phyloP scores from a whole-genome alignment of 2,797 vertebrate genomes.

The Psittacula derbiana region DNA sequence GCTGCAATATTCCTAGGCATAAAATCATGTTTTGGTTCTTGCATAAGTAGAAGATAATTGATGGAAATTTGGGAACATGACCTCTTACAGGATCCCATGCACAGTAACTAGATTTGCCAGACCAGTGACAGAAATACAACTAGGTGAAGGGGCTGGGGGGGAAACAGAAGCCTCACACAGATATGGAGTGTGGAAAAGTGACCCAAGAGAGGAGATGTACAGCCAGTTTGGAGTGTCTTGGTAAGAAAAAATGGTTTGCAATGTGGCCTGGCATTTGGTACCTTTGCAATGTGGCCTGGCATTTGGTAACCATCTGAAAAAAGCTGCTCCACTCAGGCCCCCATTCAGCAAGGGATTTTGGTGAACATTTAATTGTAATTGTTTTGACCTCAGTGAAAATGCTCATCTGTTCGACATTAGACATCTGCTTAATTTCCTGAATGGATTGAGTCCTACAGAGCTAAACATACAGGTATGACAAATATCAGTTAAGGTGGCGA shows the following conservation, averaged over 20 bases:
- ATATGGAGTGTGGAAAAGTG: not conserved
- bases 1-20: not conserved
- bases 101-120: not conserved
- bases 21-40: not conserved
- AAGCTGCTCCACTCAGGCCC: not conserved
- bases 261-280: not conserved
- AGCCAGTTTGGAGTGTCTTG: not conserved
- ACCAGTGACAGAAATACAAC: too few species aligned
- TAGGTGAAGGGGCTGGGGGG: not conserved
- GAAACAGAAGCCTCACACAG: not conserved
- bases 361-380: not conserved
- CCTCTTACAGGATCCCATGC: not conserved
- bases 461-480: not conserved
- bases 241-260: not conserved
- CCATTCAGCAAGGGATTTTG: not conserved
- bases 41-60: not conserved
- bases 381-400: conserved; percentile 16
- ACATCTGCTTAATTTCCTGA: conserved; percentile 28
- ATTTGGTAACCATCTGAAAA: not conserved
- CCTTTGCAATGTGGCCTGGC: not conserved
- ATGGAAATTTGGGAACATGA: not conserved
- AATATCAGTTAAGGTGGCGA: conserved; percentile 5
- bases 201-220: not conserved
- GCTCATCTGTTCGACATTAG: not conserved
- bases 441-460: not conserved